Conservation (phyloP, 2,888 invertebrate species). For the Calameuta filiformis region DNA sequence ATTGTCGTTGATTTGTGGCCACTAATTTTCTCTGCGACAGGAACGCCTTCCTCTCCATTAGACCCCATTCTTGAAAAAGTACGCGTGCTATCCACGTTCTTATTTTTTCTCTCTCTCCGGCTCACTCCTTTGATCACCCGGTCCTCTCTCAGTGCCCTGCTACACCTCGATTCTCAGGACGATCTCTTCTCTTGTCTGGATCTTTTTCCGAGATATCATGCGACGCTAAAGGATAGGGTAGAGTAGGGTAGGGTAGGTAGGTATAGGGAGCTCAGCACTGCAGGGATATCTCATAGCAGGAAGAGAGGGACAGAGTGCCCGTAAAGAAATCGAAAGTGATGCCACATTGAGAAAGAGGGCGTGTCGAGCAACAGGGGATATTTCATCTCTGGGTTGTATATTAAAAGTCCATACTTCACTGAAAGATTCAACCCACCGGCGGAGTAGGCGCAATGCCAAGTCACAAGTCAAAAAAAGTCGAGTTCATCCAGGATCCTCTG, state of each 20-base stretch:
- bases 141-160: background rate
- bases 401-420: background rate
- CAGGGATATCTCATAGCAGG: background rate
- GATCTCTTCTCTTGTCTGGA: slow-evolving; percentile 20
- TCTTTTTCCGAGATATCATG: slow-evolving; percentile 9
- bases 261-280: background rate
- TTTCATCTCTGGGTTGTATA: background rate
- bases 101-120: background rate
- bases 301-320: background rate
- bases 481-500: background rate
- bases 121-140: background rate
- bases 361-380: background rate
- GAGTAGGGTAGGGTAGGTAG: background rate
- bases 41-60: slow-evolving; percentile 53
- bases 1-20: slow-evolving; percentile 61
- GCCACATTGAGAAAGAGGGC: background rate
- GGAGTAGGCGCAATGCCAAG: background rate
- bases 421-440: background rate
- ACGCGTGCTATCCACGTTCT: slow-evolving; percentile 1
- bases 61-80: slow-evolving; percentile 51
- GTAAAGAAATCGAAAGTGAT: slow-evolving; percentile 11
- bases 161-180: slow-evolving; percentile 31
- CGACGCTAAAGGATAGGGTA: slow-evolving; percentile 7
- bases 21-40: slow-evolving; percentile 56
- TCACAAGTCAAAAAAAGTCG: background rate